A percentile compares a stretch with the other conserved stretches of the same genome.
Evolutionary conservation across 2,888 invertebrate genomes (phyloP).

Genomic region (Tribolium freemani): DNA sequence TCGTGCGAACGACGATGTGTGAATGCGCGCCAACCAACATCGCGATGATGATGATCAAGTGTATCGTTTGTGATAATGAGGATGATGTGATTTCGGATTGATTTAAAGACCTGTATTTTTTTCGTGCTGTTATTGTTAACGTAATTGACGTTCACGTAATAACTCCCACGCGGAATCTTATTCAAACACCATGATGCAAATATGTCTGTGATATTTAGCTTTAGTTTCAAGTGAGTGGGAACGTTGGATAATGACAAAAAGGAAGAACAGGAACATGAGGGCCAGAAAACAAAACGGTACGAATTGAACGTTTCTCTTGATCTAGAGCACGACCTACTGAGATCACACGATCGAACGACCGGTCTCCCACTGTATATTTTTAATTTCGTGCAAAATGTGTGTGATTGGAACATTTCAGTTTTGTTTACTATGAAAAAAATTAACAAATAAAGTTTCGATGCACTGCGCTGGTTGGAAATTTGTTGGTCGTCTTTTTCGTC

Average conservation of each 20-base stretch:
- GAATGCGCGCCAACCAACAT: constrained; percentile 15
- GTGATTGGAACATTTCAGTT: not conserved
- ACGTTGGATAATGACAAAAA: constrained; percentile 50
- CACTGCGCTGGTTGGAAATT: not conserved
- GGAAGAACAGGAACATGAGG: constrained; percentile 59
- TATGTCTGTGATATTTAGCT: constrained; percentile 39
- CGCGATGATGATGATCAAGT: constrained; percentile 3
- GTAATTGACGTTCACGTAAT: not conserved
- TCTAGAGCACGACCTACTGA: constrained; percentile 34
- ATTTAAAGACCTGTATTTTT: not conserved
- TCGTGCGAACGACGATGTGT: constrained; percentile 5
- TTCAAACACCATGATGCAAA: not conserved
- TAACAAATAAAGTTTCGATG: too few species aligned
- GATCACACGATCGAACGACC: not conserved
- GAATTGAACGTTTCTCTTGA: constrained; percentile 27
- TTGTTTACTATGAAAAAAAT: too few species aligned
- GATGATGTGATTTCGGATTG: not conserved
- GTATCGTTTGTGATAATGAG: constrained; percentile 15
- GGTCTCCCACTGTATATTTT: not conserved
- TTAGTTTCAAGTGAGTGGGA: not conserved
- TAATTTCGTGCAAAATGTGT: not conserved
- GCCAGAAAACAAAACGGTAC: constrained; percentile 62
- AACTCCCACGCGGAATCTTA: constrained; percentile 5
- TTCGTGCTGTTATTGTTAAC: not conserved
- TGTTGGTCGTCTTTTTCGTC: not conserved